Evolutionary conservation across 2,113 vertebrate genomes (phyloP).

Genomic region (human): GRCh38 chr13:98729501-98730000

Average conservation of each 20-base stretch:
- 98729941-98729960: accelerated
- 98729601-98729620: accelerated
- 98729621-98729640: accelerated
- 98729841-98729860: background rate
- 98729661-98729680: background rate
- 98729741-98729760: background rate
- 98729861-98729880: background rate
- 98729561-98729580: background rate
- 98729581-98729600: background rate
- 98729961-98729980: no score
- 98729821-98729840: background rate
- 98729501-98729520: accelerated
- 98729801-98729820: background rate
- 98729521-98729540: background rate
- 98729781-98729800: accelerated
- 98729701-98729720: background rate
- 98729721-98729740: background rate
- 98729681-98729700: background rate
- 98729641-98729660: accelerated
- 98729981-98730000: no score
- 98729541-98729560: background rate
- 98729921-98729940: background rate
- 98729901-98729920: background rate
- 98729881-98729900: background rate
- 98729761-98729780: background rate